Percentiles rank a stretch among this genome's conserved stretches.
Conservation (phyloP, 2,797 vertebrate genomes). For the Danio choprae region DNA sequence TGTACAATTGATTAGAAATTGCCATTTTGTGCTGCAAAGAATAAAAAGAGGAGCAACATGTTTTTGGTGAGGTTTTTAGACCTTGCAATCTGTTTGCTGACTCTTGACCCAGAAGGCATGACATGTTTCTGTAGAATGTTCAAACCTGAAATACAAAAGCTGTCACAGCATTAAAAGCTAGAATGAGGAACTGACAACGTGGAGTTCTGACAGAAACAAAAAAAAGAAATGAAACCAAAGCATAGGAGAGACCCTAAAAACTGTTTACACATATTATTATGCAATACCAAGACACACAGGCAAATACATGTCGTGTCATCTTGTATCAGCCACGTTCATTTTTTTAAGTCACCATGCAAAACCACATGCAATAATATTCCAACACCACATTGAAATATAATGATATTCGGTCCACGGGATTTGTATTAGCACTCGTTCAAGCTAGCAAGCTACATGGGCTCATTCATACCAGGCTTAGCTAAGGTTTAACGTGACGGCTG, state of each 20-base stretch:
- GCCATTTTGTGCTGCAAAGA: neutral
- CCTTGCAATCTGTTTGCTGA: neutral
- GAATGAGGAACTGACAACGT: slow-evolving; percentile 12
- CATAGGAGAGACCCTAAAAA: neutral
- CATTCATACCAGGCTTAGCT: slow-evolving; percentile 46
- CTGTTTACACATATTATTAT: neutral
- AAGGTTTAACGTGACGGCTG: slow-evolving; percentile 36
- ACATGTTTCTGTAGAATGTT: neutral
- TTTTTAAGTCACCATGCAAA: no score
- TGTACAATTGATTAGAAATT: neutral
- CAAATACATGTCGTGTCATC: neutral
- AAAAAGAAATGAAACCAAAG: neutral
- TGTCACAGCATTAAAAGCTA: neutral
- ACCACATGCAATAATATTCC: neutral
- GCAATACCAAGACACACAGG: neutral
- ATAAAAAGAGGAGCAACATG: neutral
- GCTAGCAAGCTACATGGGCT: slow-evolving; percentile 55
- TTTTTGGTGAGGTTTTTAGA: neutral
- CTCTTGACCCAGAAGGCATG: neutral
- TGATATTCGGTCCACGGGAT: neutral
- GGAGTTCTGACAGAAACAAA: neutral
- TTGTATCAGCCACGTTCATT: no score
- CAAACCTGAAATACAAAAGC: slow-evolving; percentile 6
- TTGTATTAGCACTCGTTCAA: slow-evolving; percentile 33
- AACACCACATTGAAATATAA: neutral